Evolutionary conservation across 2,113 vertebrate species (phyloP), one percentile per base, ranked within the genome.

Genomic region (Neogale vison): DNA sequence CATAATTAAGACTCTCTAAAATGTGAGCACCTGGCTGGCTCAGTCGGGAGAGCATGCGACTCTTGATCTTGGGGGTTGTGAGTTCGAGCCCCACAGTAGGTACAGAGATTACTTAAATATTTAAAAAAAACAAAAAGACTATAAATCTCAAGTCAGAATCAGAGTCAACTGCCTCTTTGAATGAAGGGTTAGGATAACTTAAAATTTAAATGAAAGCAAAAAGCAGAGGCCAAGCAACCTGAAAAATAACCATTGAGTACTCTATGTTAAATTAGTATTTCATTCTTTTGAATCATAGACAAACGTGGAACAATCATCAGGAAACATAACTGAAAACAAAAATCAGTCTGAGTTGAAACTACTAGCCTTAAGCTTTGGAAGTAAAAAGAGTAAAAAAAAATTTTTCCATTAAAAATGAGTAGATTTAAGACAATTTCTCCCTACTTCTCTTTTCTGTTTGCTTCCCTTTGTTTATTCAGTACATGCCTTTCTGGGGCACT

Each of bases 361-460:
- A 80, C 45, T 92, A 80, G 23, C 23, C 29, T 82, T 77, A 63
- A 81, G 50, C 26, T 79, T 96, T 29, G 1, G 93, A 98, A 96
- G n/a, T 2, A 69, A 97, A 95, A 97, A 47, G 61, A 61, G 57
- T 34, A 10, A 34, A 79, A 76, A 50, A 50, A 12, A 6, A 0
- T 5, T 50, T 95, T 57, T 74, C 55, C 21, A 89, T 63, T 94
- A 83, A 96, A 97, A 97, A 69, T 67, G 24, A 96, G 74, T 55
- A 88, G 55, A 55, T 63, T 74, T 52, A 45, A 74, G 52, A 65
- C 13, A 55, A n/a, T 72, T 79, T 88, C 77, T 88, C 52, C 45
- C 63, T 14, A 47, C 69, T 72, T 93, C 26, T 34, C 74, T 39
- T 76, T 91, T 63, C 21, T 3, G 36, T 81, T 23, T 83, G 82